Conservation (phyloP, 2,797 vertebrate genomes). For the Oreortyx pictus region DNA sequence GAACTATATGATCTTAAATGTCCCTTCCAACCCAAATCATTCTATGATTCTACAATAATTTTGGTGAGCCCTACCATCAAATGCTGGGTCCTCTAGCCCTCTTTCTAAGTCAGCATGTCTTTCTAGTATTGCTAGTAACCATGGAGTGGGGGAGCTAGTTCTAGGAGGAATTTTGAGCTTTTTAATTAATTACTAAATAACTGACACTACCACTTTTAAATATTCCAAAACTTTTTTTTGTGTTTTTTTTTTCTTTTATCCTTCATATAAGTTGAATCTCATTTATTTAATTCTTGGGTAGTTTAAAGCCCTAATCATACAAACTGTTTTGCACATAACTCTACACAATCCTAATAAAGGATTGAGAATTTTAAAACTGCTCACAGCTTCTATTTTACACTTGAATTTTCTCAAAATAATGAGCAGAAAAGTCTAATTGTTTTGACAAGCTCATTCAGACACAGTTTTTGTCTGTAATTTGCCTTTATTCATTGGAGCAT, state of each 20-base stretch:
- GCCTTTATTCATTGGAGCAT: slow-evolving; percentile 37
- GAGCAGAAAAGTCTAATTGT: not conserved
- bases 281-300: not conserved
- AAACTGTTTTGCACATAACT: not conserved
- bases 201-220: not conserved
- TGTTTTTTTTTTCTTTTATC: not conserved
- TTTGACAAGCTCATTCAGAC: slow-evolving; percentile 27
- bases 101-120: not conserved
- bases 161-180: not conserved
- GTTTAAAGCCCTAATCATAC: not conserved
- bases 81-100: not conserved
- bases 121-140: not conserved
- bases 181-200: not conserved
- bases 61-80: not conserved
- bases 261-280: not conserved
- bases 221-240: not conserved
- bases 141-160: not conserved
- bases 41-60: too few relatives aligned
- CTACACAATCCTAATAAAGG: not conserved
- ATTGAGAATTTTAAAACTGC: not conserved
- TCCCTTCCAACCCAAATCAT: too few relatives aligned
- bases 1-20: too few relatives aligned
- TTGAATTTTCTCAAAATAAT: slow-evolving; percentile 46
- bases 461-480: slow-evolving; percentile 39
- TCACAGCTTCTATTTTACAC: not conserved